A percentile compares a stretch with the other conserved stretches of the same genome.
Evolutionary conservation across 2,888 invertebrate genomes (phyloP).

Genomic region (Bombyx huttoni): DNA sequence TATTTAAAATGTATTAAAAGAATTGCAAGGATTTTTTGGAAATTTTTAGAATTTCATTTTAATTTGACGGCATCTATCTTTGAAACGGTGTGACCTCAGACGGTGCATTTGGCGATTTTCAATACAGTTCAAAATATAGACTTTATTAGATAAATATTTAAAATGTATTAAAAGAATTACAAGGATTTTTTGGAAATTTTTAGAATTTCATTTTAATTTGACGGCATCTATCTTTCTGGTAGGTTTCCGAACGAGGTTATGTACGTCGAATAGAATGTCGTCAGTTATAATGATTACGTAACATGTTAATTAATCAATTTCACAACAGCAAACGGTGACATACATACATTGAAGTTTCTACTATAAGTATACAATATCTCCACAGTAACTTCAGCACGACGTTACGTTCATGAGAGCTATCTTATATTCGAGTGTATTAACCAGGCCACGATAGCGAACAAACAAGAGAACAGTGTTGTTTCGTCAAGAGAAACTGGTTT

Average conservation of each 20-base stretch:
- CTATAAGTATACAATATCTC: background rate
- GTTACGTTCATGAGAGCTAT: background rate
- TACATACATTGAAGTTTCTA: background rate
- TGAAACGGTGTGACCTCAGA: constrained; percentile 43
- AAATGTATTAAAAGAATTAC: too few relatives aligned
- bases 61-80: too few relatives aligned
- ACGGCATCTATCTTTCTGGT: background rate
- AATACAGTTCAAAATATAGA: background rate
- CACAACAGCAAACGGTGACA: background rate
- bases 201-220: too few relatives aligned
- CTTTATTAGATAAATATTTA: too few relatives aligned
- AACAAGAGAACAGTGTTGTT: constrained; percentile 8
- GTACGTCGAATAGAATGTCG: background rate
- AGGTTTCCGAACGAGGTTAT: background rate
- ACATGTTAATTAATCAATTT: background rate
- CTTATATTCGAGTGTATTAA: background rate
- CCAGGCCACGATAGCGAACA: background rate
- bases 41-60: too few relatives aligned
- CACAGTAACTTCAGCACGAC: background rate
- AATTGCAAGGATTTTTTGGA: too few relatives aligned
- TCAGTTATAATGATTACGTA: background rate
- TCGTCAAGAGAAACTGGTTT: constrained; percentile 34
- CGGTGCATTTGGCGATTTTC: constrained; percentile 28
- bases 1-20: too few relatives aligned
- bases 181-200: too few relatives aligned